Conservation (phyloP, 2,113 vertebrate genomes). For the Cyanistes caeruleus region DNA sequence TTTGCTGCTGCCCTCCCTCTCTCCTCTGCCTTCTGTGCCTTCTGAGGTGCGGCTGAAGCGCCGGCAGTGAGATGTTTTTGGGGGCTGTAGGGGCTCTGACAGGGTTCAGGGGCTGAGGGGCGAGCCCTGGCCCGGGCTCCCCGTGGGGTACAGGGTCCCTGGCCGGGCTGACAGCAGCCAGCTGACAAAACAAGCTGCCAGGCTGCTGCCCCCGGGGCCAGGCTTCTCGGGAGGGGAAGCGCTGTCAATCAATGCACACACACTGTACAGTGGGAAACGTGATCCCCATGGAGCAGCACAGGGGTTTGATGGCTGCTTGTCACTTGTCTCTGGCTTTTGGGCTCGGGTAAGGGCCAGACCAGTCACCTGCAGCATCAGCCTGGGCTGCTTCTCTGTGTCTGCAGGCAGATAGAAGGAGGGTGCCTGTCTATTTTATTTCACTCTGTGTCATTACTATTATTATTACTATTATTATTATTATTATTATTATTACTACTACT, state of each 20-base stretch:
- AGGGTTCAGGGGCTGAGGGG: background rate
- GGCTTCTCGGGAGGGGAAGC: background rate
- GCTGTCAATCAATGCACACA: slow-evolving; percentile 67
- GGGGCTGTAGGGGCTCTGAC: background rate
- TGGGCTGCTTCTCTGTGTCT: background rate
- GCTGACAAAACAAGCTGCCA: slow-evolving; percentile 78
- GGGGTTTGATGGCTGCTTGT: slow-evolving; percentile 18
- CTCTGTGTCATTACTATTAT: background rate
- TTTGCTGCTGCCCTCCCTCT: background rate
- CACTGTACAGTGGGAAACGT: slow-evolving; percentile 1
- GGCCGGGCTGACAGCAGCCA: background rate
- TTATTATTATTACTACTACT: background rate
- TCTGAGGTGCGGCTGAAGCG: slow-evolving; percentile 1
- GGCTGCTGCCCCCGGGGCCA: background rate
- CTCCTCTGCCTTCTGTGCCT: background rate
- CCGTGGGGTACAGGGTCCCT: background rate
- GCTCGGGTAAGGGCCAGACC: background rate
- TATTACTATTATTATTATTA: background rate
- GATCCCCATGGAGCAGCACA: background rate
- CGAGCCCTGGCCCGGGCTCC: background rate
- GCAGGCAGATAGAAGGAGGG: rapidly evolving
- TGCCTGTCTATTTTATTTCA: background rate
- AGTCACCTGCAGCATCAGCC: background rate
- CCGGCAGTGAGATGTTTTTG: slow-evolving; percentile 12
- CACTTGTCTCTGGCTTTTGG: background rate